Evolutionary conservation across 2,888 invertebrate species (phyloP).

Genomic region (Pachydiplax longipennis): DNA sequence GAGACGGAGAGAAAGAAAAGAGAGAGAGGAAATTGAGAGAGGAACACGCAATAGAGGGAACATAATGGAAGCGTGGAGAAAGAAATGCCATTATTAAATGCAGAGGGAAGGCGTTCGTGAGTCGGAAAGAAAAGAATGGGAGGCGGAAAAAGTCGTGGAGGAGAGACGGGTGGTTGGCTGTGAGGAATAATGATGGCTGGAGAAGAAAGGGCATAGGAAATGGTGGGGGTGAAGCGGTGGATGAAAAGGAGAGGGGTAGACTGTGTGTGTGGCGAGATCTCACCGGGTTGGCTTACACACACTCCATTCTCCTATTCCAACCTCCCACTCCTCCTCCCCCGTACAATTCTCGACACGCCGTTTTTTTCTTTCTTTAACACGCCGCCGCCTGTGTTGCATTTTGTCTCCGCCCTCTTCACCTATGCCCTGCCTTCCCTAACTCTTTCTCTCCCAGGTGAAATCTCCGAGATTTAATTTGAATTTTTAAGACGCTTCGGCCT

Average conservation of each 20-base stretch:
- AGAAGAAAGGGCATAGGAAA: not conserved
- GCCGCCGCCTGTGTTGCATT: not conserved
- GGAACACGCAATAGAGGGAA: not conserved
- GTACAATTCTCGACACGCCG: not conserved
- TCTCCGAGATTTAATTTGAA: not conserved
- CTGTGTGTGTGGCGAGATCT: slow-evolving; percentile 4
- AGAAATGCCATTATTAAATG: not conserved
- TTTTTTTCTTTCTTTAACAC: not conserved
- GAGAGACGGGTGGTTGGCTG: not conserved
- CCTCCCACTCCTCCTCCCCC: not conserved
- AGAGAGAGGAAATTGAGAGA: not conserved
- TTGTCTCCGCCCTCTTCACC: slow-evolving; percentile 22
- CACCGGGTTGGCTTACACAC: slow-evolving; percentile 34
- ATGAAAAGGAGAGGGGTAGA: not conserved
- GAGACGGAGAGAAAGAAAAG: not conserved
- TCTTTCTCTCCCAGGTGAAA: not conserved
- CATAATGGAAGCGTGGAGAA: not conserved
- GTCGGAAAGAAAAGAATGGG: not conserved
- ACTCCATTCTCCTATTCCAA: not conserved
- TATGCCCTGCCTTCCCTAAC: not conserved
- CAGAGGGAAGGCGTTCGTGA: not conserved
- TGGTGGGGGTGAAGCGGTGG: not conserved
- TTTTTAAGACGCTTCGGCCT: too few species aligned
- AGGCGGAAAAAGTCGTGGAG: not conserved
- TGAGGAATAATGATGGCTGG: slow-evolving; percentile 2